Percentiles rank a stretch among this genome's conserved stretches.
Conservation (phyloP, 2,113 vertebrate genomes). For the Leuciscus idus region DNA sequence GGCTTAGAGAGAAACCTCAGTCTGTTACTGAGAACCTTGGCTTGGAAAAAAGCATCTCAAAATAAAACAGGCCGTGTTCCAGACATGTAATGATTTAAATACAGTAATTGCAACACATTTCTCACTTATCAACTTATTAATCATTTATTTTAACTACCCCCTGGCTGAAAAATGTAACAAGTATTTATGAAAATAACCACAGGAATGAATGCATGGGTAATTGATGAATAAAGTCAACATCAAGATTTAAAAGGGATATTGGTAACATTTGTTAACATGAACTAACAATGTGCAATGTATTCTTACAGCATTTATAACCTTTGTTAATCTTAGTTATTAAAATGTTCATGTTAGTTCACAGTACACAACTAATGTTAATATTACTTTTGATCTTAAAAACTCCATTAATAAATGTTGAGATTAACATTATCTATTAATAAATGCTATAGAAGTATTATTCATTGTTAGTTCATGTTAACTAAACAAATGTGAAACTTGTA, state of each 20-base stretch:
- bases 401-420: too few relatives aligned
- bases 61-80: slow-evolving; percentile 34
- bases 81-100: slow-evolving; percentile 37
- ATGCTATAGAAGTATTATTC: too few relatives aligned
- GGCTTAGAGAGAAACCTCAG: slow-evolving; percentile 25
- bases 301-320: too few relatives aligned
- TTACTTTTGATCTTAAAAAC: too few relatives aligned
- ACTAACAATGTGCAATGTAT: too few relatives aligned
- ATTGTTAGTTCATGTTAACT: too few relatives aligned
- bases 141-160: background rate
- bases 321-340: too few relatives aligned
- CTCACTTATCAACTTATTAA: slow-evolving; percentile 32
- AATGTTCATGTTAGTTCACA: too few relatives aligned
- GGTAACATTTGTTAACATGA: too few relatives aligned
- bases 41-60: slow-evolving; percentile 18
- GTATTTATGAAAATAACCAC: background rate
- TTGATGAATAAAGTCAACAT: background rate
- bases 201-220: background rate
- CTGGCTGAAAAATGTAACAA: background rate
- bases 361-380: too few relatives aligned
- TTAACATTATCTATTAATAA: too few relatives aligned
- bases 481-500: too few relatives aligned
- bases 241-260: background rate
- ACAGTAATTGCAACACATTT: slow-evolving; percentile 33
- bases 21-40: slow-evolving; percentile 42